Evolutionary conservation across 2,113 vertebrate genomes (phyloP), one percentile per base, ranked within the genome.

Genomic region (Erythrolamprus reginae): DNA sequence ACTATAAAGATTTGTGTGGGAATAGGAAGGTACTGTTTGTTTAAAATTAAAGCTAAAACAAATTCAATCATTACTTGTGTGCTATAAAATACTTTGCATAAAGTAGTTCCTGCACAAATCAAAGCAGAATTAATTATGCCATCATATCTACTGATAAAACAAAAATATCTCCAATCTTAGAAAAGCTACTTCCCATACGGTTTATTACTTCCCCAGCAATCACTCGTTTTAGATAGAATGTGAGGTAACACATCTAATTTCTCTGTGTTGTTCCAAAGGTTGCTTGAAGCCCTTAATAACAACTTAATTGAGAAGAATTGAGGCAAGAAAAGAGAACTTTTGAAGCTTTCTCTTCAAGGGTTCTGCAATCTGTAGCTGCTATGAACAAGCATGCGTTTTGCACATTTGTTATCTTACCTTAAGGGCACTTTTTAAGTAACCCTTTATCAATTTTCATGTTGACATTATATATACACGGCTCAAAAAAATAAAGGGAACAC

Each of bases 321-420:
- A 51, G 53, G 38, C 28, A 82, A 26, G 21, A 38, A 82, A 3
- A 4, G 4, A 48, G 42, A 47, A 26, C 56, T 51, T 17, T 90
- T 77, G 50, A 51, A 84, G 24, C 24, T 47, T 8, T 42, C 28
- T 19, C 90, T 91, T 91, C 90, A 91, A 91, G 86, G 86, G 86
- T 91, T 91, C 90, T 91, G 90, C 33, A 88, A 91, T 61, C 53
- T 88, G 90, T 91, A 88, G 86, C 53, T 84, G 13, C 48, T 88
- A 38, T 82, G 13, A 48, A 48, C 7, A 82, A 24, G 65, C 33
- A 21, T 53, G 33, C 10, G 23, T 70, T 50, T 42, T 84, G 21
- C 17, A 86, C 9, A 77, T 82, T 87, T 51, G 50, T 82, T 91
- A 82, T 87, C 55, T 45, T 91, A 47, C 4, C 50, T 33, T 7